Conservation (phyloP, 1,140 invertebrate species). For the Drosophila mayri region DNA sequence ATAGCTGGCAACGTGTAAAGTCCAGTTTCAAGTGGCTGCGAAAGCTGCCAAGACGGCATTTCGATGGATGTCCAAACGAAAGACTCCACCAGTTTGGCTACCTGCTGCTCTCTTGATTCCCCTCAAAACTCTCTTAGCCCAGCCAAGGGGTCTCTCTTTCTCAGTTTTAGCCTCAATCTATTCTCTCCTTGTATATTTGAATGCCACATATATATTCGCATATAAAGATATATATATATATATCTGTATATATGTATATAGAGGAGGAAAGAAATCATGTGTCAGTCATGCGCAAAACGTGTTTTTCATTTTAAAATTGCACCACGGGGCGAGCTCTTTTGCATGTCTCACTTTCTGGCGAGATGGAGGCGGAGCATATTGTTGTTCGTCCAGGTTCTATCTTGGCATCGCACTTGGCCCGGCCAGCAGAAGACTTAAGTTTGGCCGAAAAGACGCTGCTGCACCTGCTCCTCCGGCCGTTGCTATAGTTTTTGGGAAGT, state of each 20-base stretch:
- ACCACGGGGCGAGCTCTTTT: conserved; percentile 72
- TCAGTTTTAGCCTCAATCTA: not conserved
- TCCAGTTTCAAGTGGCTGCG: conserved; percentile 27
- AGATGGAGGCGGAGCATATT: conserved; percentile 83
- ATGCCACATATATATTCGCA: conserved; percentile 11
- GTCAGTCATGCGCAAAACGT: conserved; percentile 84
- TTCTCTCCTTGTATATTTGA: conserved; percentile 33
- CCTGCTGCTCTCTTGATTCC: conserved; percentile 25
- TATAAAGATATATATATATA: conserved; percentile 20
- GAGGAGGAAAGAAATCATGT: conserved; percentile 77
- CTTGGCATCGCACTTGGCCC: conserved; percentile 9
- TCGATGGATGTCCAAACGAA: conserved; percentile 40
- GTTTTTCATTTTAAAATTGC: conserved; percentile 83
- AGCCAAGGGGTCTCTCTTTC: conserved; percentile 4
- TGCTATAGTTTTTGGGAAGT: conserved; percentile 11
- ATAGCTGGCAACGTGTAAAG: conserved; percentile 31
- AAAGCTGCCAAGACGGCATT: conserved; percentile 27
- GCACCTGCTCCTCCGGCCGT: conserved; percentile 3
- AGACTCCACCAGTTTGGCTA: conserved; percentile 42
- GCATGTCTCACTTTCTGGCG: conserved; percentile 71
- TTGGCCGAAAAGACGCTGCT: conserved; percentile 37
- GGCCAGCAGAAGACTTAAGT: conserved; percentile 29
- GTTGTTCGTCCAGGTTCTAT: conserved; percentile 47
- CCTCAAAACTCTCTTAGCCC: conserved; percentile 10
- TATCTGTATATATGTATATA: conserved; percentile 13